Percentiles rank a stretch among this genome's conserved stretches.
Conservation (phyloP, 2,113 vertebrate species). For the Oophaga pumilio region DNA sequence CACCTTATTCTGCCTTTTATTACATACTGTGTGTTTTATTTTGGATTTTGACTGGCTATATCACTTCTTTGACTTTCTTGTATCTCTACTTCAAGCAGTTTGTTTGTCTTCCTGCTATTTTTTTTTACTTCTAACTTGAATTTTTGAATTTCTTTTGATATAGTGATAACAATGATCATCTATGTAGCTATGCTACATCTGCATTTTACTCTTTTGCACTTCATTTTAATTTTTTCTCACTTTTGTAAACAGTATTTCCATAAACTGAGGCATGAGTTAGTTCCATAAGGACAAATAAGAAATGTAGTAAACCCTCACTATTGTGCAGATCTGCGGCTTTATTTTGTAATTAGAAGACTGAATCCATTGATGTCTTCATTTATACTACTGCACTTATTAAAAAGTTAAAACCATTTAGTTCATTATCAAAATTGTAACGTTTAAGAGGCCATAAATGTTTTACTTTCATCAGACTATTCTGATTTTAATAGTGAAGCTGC, state of each 20-base stretch:
- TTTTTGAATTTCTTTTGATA: too few relatives aligned
- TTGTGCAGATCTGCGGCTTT: neutral
- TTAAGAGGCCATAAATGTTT: constrained; percentile 12
- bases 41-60: too few relatives aligned
- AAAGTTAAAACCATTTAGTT: neutral
- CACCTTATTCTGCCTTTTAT: too few relatives aligned
- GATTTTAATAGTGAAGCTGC: constrained; percentile 1
- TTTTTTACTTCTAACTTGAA: too few relatives aligned
- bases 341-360: constrained; percentile 26
- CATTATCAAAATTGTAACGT: neutral
- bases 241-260: neutral
- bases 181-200: neutral
- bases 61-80: too few relatives aligned
- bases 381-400: neutral
- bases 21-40: too few relatives aligned
- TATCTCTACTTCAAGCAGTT: too few relatives aligned
- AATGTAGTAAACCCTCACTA: neutral
- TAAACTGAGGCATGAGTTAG: neutral
- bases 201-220: neutral
- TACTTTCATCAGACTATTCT: neutral
- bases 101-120: too few relatives aligned
- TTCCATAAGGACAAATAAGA: neutral
- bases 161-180: too few relatives aligned
- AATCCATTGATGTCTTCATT: neutral
- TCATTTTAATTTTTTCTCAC: neutral